These are phyloP conservation scores for Aegypius monachus DNA, from an alignment of 2,113 vertebrate genomes.

Conservation along the genomic window DNA sequence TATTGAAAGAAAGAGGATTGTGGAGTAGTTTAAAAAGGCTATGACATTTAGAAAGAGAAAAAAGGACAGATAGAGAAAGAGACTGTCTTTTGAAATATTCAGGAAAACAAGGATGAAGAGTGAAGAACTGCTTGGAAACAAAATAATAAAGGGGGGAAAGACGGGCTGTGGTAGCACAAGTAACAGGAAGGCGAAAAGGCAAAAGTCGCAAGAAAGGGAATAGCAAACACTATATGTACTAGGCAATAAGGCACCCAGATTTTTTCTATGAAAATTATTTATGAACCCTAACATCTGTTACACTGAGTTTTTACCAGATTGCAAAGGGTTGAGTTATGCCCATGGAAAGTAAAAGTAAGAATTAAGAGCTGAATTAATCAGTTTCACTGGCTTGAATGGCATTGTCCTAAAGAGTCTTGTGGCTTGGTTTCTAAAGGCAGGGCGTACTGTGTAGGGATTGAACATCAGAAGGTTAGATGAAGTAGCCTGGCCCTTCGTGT, in stretches of 20 bases:
- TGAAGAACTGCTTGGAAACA: background rate
- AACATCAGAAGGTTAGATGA: background rate
- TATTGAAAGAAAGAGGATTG: background rate
- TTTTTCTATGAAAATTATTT: background rate
- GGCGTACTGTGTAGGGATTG: background rate
- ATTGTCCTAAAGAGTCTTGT: background rate
- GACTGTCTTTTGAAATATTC: background rate
- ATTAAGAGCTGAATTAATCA: background rate
- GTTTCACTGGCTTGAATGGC: background rate
- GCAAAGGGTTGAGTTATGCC: background rate
- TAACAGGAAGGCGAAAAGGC: background rate
- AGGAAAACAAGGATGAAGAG: background rate
- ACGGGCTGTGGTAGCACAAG: background rate
- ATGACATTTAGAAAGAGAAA: background rate
- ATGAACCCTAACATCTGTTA: background rate
- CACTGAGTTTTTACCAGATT: background rate
- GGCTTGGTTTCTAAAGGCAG: background rate
- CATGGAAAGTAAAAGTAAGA: background rate
- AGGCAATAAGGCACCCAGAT: background rate
- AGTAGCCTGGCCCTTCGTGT: accelerated
- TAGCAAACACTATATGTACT: background rate
- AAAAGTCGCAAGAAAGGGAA: background rate
- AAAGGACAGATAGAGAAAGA: background rate
- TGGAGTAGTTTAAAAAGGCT: background rate
- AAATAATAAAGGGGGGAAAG: background rate